Percentiles rank a stretch among this genome's conserved stretches.
These are phyloP conservation scores for Grallaria varia DNA, from an alignment of 2,113 vertebrate species.

Conservation along the genomic window DNA sequence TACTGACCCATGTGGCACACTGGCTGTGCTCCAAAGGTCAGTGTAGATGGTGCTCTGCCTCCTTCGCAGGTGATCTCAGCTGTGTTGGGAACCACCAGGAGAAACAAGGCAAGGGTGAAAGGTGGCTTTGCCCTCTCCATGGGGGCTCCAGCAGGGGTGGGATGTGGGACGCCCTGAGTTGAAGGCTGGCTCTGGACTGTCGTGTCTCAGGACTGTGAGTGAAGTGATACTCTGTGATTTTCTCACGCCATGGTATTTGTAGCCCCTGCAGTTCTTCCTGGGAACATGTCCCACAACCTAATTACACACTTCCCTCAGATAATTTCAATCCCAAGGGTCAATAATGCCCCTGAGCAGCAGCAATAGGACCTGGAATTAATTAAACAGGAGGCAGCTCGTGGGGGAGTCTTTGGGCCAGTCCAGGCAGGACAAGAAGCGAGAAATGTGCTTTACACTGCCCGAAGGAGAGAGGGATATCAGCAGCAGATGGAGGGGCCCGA, in stretches of 20 bases:
- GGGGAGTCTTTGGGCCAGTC: neutral
- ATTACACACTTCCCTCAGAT: neutral
- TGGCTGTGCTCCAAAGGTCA: neutral
- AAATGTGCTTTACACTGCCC: neutral
- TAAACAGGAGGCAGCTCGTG: neutral
- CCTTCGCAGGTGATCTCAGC: neutral
- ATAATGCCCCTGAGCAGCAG: neutral
- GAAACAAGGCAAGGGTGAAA: neutral
- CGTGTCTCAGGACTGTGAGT: neutral
- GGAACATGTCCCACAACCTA: neutral
- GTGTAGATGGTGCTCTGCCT: neutral
- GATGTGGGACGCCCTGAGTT: neutral
- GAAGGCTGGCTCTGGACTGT: neutral
- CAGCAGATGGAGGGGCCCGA: neutral
- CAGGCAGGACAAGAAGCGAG: neutral
- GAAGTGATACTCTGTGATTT: neutral
- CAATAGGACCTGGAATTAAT: neutral
- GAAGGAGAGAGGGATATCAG: neutral
- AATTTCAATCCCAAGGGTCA: neutral
- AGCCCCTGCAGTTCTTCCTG: neutral
- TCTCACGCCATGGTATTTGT: neutral
- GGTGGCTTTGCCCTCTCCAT: neutral
- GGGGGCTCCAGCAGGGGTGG: neutral
- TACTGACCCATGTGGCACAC: fast-evolving
- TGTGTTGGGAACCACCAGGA: neutral